Base-by-base conservation (phyloP, 2,797 vertebrate species). In the Cossypha heuglini region DNA sequence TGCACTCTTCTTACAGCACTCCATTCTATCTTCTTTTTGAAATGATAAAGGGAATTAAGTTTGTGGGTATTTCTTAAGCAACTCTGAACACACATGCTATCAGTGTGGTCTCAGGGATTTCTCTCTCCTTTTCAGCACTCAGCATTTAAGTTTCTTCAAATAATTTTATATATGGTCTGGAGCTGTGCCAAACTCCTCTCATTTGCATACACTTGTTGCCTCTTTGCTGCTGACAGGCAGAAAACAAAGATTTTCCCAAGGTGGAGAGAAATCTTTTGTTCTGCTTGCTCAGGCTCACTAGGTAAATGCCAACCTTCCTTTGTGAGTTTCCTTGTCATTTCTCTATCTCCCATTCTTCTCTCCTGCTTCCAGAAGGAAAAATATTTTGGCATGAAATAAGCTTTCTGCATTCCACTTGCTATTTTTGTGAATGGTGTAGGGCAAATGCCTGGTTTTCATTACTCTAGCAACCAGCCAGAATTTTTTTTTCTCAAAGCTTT, bases 1-100 rank as follows among this genome's bases (percentile, higher is more conserved):
- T 77, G 49, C 43, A 45, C 86, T 88, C 75, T 68, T 83, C 88
- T 87, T 92, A 91, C 91, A 95, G 64, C 86, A 54, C 25, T 78
- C 3, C 9, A 11, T 63, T 82, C 68, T 74, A 18, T 89, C 83
- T 82, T 66, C 77, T 76, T 63, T 81, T 49, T 42, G 46, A 89
- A 92, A 87, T 0, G 0, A 76, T 63, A 57, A 68, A 87, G 38
- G 46, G 28, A 89, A 82, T 1, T 1, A 69, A 35, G 24, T 76
- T 82, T 79, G 67, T 26, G 35, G 22, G 5, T 76, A 64, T 77
- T 95, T 80, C 45, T 43, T 61, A 57, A 73, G 57, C n/a, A 77
- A 61, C 14, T 66, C 90, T 62, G 49, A 43, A 37, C 14, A 9
- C 15, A 77, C 35, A 75, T 73, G 49, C 77, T 51, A 35, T 90